Evolutionary conservation across 1,140 invertebrate species (phyloP), one percentile per base, ranked within the genome.

Genomic region (Calliopsis andreniformis): DNA sequence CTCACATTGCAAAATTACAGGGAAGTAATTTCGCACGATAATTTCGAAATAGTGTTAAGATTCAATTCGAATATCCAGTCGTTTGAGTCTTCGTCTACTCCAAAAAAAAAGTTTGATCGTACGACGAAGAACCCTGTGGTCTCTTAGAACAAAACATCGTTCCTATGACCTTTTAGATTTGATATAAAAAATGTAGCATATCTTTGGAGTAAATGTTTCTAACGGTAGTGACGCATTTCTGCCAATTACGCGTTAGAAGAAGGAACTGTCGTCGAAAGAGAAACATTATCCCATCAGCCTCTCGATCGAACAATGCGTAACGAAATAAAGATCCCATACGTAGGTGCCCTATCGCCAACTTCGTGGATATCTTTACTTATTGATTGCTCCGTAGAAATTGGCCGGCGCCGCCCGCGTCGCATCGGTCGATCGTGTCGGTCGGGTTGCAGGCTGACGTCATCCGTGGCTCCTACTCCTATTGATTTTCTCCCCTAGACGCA

Each of bases 341-440:
- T 51, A 51, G 79, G 47, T 67, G 30, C 45, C 71, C 8, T 23
- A 32, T 75, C 49, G 80, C 39, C 76, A 80, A 83, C 59, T 63
- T 79, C 61, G 77, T 79, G 82, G 67, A 62, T 87, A 79, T 86
- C 87, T 85, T 75, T 87, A 84, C 83, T 90, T 90, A 91, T 91
- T 90, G 89, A 91, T 91, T 91, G 86, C 77, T 78, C 82, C 71
- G 82, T 86, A 86, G 86, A 87, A 90, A 91, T 91, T 91, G 88
- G 89, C 87, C 88, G 89, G 88, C 90, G 87, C 89, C 89, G 90
- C 90, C 87, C 87, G 88, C 87, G 82, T 89, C 87, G 84, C 89
- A 87, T 88, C 87, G 89, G 89, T 91, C 91, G 89, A 92, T 91
- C 87, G 87, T 39, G 35, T 39, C 35, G 35, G 35, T 89, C 84